Evolutionary conservation across 2,113 vertebrate genomes (phyloP), one percentile per base, ranked within the genome.

Genomic region (Phodopus roborovskii): DNA sequence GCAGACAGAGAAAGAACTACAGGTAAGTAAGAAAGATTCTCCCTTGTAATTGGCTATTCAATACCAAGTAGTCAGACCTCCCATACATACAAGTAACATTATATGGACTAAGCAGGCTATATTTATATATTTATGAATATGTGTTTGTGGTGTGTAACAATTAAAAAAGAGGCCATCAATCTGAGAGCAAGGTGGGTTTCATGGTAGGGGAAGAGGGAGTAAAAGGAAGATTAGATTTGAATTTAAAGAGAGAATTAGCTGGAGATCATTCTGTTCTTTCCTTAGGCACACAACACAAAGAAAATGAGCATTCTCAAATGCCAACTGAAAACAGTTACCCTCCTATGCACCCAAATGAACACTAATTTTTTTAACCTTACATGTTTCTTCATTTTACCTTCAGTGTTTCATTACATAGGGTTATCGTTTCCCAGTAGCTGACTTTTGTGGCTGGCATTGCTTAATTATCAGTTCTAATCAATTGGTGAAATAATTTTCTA

Each of bases 341-440:
- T 5, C 96, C 71, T 30, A 82, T 68, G 70, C 11, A 77, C 9
- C 45, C 85, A 92, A 90, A 56, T 68, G 7, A 73, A 92, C 64
- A 70, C 45, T 89, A 88, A 30, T 74, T 70, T 92, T 70, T 36
- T 86, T 20, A 3, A 11, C 78, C 94, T 94, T 42, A 87, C 11
- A 53, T 85, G n/a, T 56, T 85, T 83, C 66, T 94, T 81, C 90
- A 86, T 64, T 92, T 82, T 81, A 96, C 20, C 45, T 2, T 19
- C 24, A 73, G 33, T 83, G 19, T n/a, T 87, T 94, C 22, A 50
- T 45, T 50, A 88, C 45, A 7, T 28, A 91, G 7, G 33, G 83
- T 75, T 12, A 86, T 62, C 77, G 62, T 6, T 88, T 82, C 77
- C 78, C 89, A 36, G 62, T 70, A 36, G 16, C 8, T 92, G 48